Evolutionary conservation across 2,888 invertebrate species (phyloP).

Genomic region (Synanthedon tipuliformis): DNA sequence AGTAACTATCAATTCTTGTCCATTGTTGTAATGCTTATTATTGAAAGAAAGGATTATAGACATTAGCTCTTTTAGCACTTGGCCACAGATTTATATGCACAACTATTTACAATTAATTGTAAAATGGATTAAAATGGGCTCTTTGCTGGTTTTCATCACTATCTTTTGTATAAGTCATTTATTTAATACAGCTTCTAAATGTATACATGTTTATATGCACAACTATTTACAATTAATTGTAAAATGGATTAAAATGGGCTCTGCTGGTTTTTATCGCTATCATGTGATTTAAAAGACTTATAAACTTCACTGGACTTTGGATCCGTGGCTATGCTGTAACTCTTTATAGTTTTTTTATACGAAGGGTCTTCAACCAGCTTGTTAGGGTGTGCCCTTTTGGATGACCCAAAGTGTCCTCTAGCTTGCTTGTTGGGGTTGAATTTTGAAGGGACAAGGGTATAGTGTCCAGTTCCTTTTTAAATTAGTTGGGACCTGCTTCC

Average conservation of each 20-base stretch:
- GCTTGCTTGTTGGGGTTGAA: constrained; percentile 53
- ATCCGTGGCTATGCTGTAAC: constrained; percentile 90
- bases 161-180: constrained; percentile 51
- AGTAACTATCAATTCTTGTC: background rate
- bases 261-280: constrained; percentile 87
- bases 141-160: constrained; percentile 88
- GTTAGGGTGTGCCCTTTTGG: constrained; percentile 45
- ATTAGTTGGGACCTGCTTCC: constrained; percentile 31
- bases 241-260: constrained; percentile 97
- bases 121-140: constrained; percentile 97
- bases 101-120: constrained; percentile 69
- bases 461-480: constrained; percentile 55
- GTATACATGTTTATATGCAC: no score
- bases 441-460: constrained; percentile 54
- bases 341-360: constrained; percentile 80
- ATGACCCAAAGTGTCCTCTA: constrained; percentile 55
- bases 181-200: no score
- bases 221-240: constrained; percentile 69
- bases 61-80: background rate
- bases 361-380: constrained; percentile 73
- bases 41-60: background rate
- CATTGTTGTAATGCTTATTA: background rate
- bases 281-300: constrained; percentile 95
- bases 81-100: background rate
- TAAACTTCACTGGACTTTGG: constrained; percentile 90